A percentile compares a stretch with the other conserved stretches of the same genome.
These are phyloP conservation scores for Acleris holmiana DNA, from an alignment of 2,888 invertebrate species.

Conservation along the genomic window DNA sequence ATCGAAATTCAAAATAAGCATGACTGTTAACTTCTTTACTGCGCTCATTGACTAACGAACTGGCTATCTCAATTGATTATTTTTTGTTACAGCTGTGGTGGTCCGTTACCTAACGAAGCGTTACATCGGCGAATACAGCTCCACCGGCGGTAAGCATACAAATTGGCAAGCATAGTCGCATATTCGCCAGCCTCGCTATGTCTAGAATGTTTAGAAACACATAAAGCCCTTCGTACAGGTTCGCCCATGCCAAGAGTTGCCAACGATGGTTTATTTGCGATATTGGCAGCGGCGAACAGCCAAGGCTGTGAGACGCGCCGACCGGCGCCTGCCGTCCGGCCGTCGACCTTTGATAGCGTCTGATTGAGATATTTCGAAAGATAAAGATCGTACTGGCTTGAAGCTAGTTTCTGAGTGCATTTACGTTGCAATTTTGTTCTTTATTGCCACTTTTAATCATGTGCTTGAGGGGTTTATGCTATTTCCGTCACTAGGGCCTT, in stretches of 20 bases:
- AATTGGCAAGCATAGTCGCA: conserved; percentile 40
- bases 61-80: conserved; percentile 42
- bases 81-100: conserved; percentile 88
- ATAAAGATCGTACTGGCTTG: conserved; percentile 15
- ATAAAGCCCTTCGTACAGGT: conserved; percentile 65
- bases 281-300: conserved; percentile 73
- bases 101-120: conserved; percentile 91
- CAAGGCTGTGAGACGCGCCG: conserved; percentile 66
- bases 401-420: conserved; percentile 7
- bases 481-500: not conserved
- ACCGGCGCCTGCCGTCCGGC: conserved; percentile 63
- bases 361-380: conserved; percentile 37
- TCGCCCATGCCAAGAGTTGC: conserved; percentile 69
- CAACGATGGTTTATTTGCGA: conserved; percentile 81
- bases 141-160: conserved; percentile 88
- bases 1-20: not conserved
- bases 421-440: not conserved
- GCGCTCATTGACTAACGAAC: conserved; percentile 2
- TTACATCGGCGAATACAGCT: conserved; percentile 92
- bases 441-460: not conserved
- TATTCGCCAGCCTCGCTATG: conserved; percentile 49
- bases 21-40: conserved; percentile 1
- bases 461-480: not conserved
- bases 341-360: conserved; percentile 65
- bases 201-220: conserved; percentile 46